Evolutionary conservation across 2,797 vertebrate species (phyloP).

Genomic region (Lycodopsis pacificus): DNA sequence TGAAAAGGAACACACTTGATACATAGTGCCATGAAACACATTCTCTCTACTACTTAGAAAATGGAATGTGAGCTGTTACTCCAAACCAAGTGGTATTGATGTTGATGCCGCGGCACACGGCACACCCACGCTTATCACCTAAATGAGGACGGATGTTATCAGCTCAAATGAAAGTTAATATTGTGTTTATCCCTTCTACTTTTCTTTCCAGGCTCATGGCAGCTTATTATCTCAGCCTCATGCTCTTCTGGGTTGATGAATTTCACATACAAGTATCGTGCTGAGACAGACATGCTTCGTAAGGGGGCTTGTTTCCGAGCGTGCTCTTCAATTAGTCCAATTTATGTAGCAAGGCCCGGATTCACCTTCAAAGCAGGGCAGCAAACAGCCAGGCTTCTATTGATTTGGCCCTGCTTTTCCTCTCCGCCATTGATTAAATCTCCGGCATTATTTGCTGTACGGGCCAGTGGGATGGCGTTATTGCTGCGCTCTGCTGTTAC

Average conservation of each 20-base stretch:
- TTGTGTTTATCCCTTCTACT: conserved; percentile 53
- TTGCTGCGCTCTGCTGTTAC: conserved; percentile 73
- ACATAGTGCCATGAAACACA: conserved; percentile 6
- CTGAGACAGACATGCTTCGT: conserved; percentile 70
- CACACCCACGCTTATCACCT: conserved; percentile 36
- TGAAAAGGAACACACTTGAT: conserved; percentile 29
- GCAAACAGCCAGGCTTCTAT: conserved; percentile 78
- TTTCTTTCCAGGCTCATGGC: conserved; percentile 45
- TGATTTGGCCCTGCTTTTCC: conserved; percentile 81
- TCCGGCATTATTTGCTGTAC: conserved; percentile 79
- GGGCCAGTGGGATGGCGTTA: conserved; percentile 67
- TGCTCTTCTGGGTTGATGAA: conserved; percentile 63
- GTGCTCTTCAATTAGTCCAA: conserved; percentile 83
- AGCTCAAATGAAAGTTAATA: conserved; percentile 49
- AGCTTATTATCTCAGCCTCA: conserved; percentile 59
- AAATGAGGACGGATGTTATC: conserved; percentile 54
- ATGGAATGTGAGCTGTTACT: conserved; percentile 29
- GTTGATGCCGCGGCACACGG: neutral
- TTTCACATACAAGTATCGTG: conserved; percentile 62
- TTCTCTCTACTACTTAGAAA: conserved; percentile 9
- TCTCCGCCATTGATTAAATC: conserved; percentile 84
- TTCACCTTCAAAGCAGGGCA: conserved; percentile 79
- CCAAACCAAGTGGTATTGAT: conserved; percentile 12
- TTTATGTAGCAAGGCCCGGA: conserved; percentile 77
- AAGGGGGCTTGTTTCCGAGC: conserved; percentile 73